Percentiles rank a stretch among this genome's conserved stretches.
Conservation (phyloP, 1,140 invertebrate genomes). For the Yoshiicerus persimilis region DNA sequence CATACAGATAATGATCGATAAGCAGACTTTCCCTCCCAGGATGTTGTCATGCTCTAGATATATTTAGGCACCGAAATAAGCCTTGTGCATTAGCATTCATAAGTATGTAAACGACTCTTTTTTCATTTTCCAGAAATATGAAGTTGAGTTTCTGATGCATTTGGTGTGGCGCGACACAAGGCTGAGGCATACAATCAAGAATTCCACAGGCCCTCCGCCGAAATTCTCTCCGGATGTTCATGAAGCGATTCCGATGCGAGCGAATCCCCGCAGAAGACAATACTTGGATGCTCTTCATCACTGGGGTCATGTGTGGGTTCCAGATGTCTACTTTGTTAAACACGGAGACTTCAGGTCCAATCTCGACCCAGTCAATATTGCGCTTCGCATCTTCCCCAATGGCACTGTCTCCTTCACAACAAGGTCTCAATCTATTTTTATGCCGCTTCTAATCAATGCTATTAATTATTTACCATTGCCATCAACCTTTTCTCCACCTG, state of each 20-base stretch:
- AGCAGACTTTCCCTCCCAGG: not conserved
- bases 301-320: conserved; percentile 84
- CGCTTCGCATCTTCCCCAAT: conserved; percentile 83
- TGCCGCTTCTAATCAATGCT: not conserved
- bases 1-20: not conserved
- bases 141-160: conserved; percentile 87
- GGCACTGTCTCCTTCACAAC: conserved; percentile 90
- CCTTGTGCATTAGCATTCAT: not conserved
- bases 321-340: conserved; percentile 93
- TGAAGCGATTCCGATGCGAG: conserved; percentile 34
- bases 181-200: conserved; percentile 72
- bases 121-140: conserved; percentile 75
- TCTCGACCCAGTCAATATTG: conserved; percentile 85
- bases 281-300: conserved; percentile 88
- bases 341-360: conserved; percentile 91
- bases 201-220: not conserved
- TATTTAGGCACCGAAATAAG: not conserved
- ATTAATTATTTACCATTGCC: not conserved
- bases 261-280: conserved; percentile 65
- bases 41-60: not conserved
- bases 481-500: not conserved
- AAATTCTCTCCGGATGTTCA: conserved; percentile 27
- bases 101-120: not conserved
- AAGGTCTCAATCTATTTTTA: conserved; percentile 50
- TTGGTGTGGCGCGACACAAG: conserved; percentile 88